A percentile compares a stretch with the other conserved stretches of the same genome.
Conservation (phyloP, 2,797 vertebrate genomes). For the Brotula barbata region DNA sequence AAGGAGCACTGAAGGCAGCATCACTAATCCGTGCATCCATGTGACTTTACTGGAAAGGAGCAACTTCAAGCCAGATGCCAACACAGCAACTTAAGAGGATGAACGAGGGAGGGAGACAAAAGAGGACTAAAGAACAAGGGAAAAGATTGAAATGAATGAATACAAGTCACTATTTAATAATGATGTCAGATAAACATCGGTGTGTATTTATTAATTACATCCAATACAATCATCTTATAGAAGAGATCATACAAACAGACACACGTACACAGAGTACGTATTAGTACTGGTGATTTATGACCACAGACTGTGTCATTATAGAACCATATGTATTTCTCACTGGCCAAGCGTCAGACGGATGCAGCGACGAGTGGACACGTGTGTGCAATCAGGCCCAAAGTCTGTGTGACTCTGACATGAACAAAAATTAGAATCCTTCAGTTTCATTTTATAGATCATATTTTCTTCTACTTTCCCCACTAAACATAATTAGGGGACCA, state of each 20-base stretch:
- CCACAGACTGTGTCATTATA: not conserved
- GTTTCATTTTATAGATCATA: no score
- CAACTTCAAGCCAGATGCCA: constrained; percentile 62
- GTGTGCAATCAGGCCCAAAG: constrained; percentile 15
- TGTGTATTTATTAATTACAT: no score
- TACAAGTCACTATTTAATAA: no score
- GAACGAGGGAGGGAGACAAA: not conserved
- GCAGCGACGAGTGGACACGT: constrained; percentile 1
- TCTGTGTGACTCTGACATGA: no score
- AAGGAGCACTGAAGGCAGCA: constrained; percentile 51
- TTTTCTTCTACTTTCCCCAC: no score
- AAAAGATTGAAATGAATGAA: not conserved
- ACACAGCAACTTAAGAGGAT: constrained; percentile 46
- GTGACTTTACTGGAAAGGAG: constrained; percentile 57
- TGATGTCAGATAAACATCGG: no score
- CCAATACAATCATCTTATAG: no score
- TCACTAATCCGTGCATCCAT: constrained; percentile 38
- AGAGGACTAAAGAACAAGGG: not conserved
- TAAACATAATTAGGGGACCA: no score
- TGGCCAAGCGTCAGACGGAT: constrained; percentile 1
- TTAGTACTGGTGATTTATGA: constrained; percentile 13
- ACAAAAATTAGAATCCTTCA: no score
- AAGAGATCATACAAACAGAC: not conserved
- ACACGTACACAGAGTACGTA: not conserved
- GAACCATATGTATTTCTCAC: constrained; percentile 24